These are phyloP conservation scores for Salmo trutta DNA, from an alignment of 2,797 vertebrate genomes.

Conservation along the genomic window DNA sequence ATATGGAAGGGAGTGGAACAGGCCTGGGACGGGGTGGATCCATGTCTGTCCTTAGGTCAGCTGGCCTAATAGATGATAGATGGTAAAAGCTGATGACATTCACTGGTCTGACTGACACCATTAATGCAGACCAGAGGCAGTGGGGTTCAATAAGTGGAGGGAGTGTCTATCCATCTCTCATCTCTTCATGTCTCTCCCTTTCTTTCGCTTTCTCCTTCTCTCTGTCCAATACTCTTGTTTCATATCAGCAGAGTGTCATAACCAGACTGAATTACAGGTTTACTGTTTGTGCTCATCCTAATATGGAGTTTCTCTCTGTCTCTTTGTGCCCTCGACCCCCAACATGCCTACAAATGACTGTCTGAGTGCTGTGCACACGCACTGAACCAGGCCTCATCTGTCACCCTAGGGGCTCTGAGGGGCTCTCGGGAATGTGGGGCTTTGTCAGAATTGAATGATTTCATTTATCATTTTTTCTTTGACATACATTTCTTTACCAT, in stretches of 20 bases:
- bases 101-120: neutral
- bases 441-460: conserved; percentile 14
- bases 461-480: neutral
- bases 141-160: neutral
- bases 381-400: conserved; percentile 14
- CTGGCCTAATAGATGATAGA: conserved; percentile 12
- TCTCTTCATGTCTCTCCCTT: neutral
- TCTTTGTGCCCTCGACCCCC: conserved; percentile 12
- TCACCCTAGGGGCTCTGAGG: conserved; percentile 6
- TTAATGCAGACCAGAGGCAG: neutral
- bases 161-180: neutral
- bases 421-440: conserved; percentile 3
- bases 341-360: conserved; percentile 8
- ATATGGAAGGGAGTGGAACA: neutral
- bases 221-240: neutral
- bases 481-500: neutral
- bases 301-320: neutral
- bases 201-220: neutral
- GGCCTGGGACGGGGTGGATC: neutral
- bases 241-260: neutral
- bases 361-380: conserved; percentile 4
- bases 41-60: neutral
- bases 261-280: neutral
- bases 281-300: neutral
- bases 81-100: conserved; percentile 11